Evolutionary conservation across 2,888 invertebrate species (phyloP).

Genomic region (Orthosia cruda): DNA sequence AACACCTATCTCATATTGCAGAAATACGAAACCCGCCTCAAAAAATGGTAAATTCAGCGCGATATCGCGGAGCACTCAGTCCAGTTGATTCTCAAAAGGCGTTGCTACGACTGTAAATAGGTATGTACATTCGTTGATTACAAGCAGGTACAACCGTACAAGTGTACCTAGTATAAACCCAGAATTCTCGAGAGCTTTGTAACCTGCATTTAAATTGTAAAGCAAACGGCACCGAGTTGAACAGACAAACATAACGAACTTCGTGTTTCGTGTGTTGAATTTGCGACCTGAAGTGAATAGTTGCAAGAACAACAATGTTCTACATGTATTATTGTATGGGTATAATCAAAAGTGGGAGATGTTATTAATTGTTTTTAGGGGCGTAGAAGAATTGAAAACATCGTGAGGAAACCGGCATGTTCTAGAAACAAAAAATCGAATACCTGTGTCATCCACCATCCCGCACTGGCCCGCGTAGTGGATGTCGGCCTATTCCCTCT

Average conservation of each 20-base stretch:
- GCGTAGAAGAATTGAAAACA: background rate
- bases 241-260: slow-evolving; percentile 78
- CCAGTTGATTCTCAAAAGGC: slow-evolving; percentile 66
- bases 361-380: background rate
- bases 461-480: no score
- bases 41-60: slow-evolving; percentile 49
- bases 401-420: no score
- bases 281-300: slow-evolving; percentile 74
- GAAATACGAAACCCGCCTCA: slow-evolving; percentile 30
- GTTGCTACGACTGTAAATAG: slow-evolving; percentile 31
- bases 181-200: slow-evolving; percentile 68
- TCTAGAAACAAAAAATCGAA: no score
- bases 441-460: no score
- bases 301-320: slow-evolving; percentile 44
- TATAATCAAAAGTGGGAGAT: slow-evolving; percentile 8
- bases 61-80: slow-evolving; percentile 49
- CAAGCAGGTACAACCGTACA: slow-evolving; percentile 56
- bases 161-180: slow-evolving; percentile 60
- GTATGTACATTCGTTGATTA: slow-evolving; percentile 63
- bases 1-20: slow-evolving; percentile 22
- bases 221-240: slow-evolving; percentile 78
- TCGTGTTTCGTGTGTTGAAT: slow-evolving; percentile 75
- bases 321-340: background rate
- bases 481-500: no score
- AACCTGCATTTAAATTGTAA: slow-evolving; percentile 82